Evolutionary conservation across 2,113 vertebrate genomes (phyloP).

Genomic region (Barnardius zonarius): DNA sequence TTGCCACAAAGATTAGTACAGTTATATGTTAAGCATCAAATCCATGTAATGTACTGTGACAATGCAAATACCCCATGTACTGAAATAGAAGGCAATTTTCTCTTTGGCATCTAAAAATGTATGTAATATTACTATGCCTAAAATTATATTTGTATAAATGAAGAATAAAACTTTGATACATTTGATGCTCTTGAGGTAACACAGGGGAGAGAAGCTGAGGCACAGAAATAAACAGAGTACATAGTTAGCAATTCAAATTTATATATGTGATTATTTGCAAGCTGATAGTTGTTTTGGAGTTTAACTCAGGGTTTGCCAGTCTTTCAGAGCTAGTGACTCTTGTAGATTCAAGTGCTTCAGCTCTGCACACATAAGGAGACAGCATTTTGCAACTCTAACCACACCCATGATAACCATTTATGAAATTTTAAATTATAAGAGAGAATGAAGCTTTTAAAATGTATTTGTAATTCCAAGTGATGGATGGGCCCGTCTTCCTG

Average conservation of each 20-base stretch:
- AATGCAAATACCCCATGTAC: constrained; percentile 63
- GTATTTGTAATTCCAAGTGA: constrained; percentile 25
- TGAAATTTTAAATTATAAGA: constrained; percentile 44
- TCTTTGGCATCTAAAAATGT: not conserved
- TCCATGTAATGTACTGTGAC: constrained; percentile 63
- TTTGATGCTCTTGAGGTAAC: not conserved
- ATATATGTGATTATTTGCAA: not conserved
- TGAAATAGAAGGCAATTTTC: constrained; percentile 60
- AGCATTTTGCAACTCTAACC: not conserved
- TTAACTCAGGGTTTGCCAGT: not conserved
- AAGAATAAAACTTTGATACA: not conserved
- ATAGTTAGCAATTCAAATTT: not conserved
- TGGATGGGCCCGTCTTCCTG: constrained; percentile 32
- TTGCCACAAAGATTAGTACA: constrained; percentile 62
- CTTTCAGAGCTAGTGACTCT: not conserved
- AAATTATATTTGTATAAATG: not conserved
- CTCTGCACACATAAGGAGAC: not conserved
- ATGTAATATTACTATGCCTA: not conserved
- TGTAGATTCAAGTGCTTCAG: not conserved
- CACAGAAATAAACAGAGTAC: not conserved
- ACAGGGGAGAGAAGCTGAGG: not conserved
- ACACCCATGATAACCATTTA: constrained; percentile 42
- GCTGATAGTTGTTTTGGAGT: not conserved
- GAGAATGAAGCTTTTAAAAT: constrained; percentile 25
- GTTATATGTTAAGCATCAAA: constrained; percentile 62